Evolutionary conservation across 1,140 invertebrate genomes (phyloP).

Genomic region (Bombus sylvicola): DNA sequence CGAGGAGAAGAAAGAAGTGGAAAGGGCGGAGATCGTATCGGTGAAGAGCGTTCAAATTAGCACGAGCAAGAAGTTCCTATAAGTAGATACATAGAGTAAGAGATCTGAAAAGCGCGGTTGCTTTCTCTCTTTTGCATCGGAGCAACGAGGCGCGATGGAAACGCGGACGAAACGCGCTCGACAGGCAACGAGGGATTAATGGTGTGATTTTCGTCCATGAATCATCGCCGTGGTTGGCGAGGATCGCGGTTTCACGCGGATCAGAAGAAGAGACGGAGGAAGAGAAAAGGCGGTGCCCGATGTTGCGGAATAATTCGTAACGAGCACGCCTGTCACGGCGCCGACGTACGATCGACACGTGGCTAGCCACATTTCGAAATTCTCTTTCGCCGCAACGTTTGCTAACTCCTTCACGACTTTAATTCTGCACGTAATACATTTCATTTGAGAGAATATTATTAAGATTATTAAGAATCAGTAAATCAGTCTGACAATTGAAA

Average conservation of each 20-base stretch:
- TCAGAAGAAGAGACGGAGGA: neutral
- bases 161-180: constrained; percentile 1
- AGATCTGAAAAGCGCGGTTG: neutral
- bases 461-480: no score
- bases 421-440: no score
- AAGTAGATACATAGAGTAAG: neutral
- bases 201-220: constrained; percentile 15
- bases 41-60: constrained; percentile 28
- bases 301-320: constrained; percentile 38
- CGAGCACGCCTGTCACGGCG: constrained; percentile 19
- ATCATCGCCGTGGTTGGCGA: constrained; percentile 20
- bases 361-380: constrained; percentile 22
- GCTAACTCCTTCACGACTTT: no score
- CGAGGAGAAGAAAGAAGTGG: neutral
- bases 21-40: neutral
- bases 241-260: neutral
- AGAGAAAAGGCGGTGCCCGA: constrained; percentile 49
- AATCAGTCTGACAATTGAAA: no score
- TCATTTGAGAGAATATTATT: no score
- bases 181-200: constrained; percentile 26
- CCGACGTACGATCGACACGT: constrained; percentile 47
- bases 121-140: neutral
- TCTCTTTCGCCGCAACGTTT: no score
- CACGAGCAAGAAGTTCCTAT: constrained; percentile 30
- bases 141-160: constrained; percentile 11